phyloP scores from a whole-genome alignment of 2,888 invertebrate genomes.

The Cacoxenus indagator region DNA sequence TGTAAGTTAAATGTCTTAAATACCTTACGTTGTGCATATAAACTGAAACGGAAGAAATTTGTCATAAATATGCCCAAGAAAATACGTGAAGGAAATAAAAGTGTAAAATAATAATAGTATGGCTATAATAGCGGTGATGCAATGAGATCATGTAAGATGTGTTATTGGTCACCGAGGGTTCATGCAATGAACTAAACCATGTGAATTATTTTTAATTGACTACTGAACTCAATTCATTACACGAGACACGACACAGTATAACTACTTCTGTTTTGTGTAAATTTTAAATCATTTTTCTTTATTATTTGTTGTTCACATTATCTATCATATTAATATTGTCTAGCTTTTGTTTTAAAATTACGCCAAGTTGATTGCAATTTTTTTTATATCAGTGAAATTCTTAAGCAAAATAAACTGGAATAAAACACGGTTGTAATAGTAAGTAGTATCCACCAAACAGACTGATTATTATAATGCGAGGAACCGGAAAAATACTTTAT shows the following conservation, averaged over 20 bases:
- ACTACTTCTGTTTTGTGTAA: slow-evolving; percentile 1
- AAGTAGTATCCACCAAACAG: background rate
- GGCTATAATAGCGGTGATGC: background rate
- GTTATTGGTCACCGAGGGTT: too few relatives aligned
- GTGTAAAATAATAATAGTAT: background rate
- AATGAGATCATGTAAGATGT: too few relatives aligned
- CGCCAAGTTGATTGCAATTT: background rate
- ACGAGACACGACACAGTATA: slow-evolving; percentile 4
- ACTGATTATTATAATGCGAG: background rate
- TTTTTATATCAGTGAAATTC: background rate
- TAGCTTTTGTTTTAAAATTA: slow-evolving; percentile 4
- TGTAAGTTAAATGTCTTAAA: slow-evolving; percentile 11
- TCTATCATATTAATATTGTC: slow-evolving; percentile 7
- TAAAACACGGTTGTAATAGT: slow-evolving; percentile 14
- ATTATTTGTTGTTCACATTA: slow-evolving; percentile 4
- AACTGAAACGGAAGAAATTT: background rate
- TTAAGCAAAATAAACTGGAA: slow-evolving; percentile 18
- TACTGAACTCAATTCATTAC: background rate
- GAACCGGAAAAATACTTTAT: background rate
- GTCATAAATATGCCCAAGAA: too few relatives aligned
- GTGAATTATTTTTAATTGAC: too few relatives aligned
- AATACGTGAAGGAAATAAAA: background rate
- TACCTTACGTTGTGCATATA: background rate
- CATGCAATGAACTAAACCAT: too few relatives aligned
- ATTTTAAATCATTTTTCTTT: background rate